phyloP scores from a whole-genome alignment of 2,113 vertebrate species.

The Eupsittula cactorum region DNA sequence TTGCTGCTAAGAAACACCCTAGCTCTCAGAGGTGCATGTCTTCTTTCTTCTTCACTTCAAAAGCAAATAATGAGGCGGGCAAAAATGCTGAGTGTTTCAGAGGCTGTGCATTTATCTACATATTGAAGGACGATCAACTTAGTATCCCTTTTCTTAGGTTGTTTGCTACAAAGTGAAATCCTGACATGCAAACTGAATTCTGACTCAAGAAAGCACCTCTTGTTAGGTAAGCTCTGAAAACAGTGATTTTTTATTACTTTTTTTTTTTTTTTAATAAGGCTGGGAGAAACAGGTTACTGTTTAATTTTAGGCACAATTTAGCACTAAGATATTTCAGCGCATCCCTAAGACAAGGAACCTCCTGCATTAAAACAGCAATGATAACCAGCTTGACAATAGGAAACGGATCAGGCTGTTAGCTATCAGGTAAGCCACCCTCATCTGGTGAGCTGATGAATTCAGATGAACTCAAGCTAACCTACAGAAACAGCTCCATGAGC shows the following conservation, averaged over 20 bases:
- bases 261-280: accelerated
- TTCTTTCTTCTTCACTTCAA: constrained; percentile 43
- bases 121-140: not conserved
- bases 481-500: not conserved
- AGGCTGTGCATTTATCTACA: not conserved
- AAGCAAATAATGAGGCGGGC: constrained; percentile 11
- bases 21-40: constrained; percentile 14
- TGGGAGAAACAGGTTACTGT: not conserved
- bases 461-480: constrained; percentile 26
- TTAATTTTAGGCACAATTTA: not conserved
- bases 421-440: not conserved
- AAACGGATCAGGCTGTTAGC: not conserved
- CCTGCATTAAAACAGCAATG: not conserved
- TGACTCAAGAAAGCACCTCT: not conserved
- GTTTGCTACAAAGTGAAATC: not conserved
- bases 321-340: not conserved
- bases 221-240: not conserved
- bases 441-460: not conserved
- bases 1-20: constrained; percentile 6
- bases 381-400: not conserved
- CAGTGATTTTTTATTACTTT: too few relatives aligned
- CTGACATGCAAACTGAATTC: not conserved
- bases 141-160: not conserved
- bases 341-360: not conserved
- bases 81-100: constrained; percentile 19